These are phyloP conservation scores for Mohoua ochrocephala DNA, from an alignment of 2,113 vertebrate species.

Conservation along the genomic window DNA sequence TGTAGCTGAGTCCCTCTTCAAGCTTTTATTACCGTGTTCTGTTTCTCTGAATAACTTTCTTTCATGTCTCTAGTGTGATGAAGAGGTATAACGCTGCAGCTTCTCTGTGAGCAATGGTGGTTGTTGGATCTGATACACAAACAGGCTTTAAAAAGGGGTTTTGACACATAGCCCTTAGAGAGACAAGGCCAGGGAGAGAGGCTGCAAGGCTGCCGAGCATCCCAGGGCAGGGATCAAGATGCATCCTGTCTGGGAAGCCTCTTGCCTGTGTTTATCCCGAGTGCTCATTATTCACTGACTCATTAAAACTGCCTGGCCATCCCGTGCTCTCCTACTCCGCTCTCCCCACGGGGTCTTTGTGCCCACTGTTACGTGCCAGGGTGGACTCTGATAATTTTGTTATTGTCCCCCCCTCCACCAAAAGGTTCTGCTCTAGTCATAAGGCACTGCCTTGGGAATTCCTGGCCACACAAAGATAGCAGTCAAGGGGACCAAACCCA, in stretches of 20 bases:
- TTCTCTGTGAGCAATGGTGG: not conserved
- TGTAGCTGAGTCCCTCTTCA: not conserved
- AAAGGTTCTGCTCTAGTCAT: not conserved
- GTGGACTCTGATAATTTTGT: not conserved
- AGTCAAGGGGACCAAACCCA: not conserved
- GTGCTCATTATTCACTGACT: not conserved
- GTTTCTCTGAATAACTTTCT: not conserved
- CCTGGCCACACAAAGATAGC: not conserved
- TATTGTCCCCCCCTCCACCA: not conserved
- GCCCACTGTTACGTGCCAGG: not conserved
- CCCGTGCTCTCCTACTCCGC: not conserved
- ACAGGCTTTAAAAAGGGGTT: not conserved
- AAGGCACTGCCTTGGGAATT: not conserved
- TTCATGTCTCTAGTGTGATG: not conserved
- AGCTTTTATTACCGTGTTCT: not conserved
- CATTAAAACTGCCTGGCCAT: not conserved
- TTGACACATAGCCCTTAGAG: not conserved
- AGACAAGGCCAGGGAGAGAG: not conserved
- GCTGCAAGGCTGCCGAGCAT: not conserved
- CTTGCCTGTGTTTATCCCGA: not conserved
- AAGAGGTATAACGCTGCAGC: not conserved
- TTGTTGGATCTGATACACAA: not conserved
- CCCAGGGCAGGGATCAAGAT: not conserved
- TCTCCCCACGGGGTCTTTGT: fast-evolving
- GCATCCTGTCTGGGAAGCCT: not conserved